These are phyloP conservation scores for Pelobates fuscus DNA, from an alignment of 2,113 vertebrate genomes.

Conservation along the genomic window DNA sequence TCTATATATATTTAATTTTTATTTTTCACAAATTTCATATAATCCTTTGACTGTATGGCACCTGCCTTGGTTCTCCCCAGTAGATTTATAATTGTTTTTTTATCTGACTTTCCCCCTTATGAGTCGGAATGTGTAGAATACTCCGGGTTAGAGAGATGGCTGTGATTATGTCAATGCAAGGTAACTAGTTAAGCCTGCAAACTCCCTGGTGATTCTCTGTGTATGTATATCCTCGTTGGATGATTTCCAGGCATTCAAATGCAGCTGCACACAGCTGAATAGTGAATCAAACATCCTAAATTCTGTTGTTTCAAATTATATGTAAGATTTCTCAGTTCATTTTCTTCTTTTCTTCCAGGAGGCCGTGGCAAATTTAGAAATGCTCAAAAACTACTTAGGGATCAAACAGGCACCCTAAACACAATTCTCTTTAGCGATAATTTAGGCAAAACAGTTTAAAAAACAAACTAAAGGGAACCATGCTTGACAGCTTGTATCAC, in stretches of 20 bases:
- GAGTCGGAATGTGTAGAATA: background rate
- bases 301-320: slow-evolving; percentile 82
- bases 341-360: slow-evolving; percentile 63
- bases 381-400: slow-evolving; percentile 20
- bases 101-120: background rate
- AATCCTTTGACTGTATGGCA: too few relatives aligned
- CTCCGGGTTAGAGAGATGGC: background rate
- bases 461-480: too few relatives aligned
- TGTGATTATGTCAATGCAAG: slow-evolving; percentile 39
- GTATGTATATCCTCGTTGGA: slow-evolving; percentile 68
- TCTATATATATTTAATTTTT: too few relatives aligned
- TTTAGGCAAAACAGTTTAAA: background rate
- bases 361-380: slow-evolving; percentile 55
- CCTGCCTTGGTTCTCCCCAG: too few relatives aligned
- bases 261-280: slow-evolving; percentile 80
- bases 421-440: background rate
- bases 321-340: slow-evolving; percentile 74
- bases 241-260: slow-evolving; percentile 69
- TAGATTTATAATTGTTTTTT: background rate
- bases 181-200: slow-evolving; percentile 66
- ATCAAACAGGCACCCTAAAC: slow-evolving; percentile 41
- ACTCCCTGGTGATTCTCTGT: slow-evolving; percentile 51
- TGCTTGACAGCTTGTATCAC: too few relatives aligned
- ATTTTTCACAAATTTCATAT: too few relatives aligned
- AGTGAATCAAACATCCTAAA: slow-evolving; percentile 83